phyloP scores from a whole-genome alignment of 2,113 vertebrate species.

The Oophaga pumilio region DNA sequence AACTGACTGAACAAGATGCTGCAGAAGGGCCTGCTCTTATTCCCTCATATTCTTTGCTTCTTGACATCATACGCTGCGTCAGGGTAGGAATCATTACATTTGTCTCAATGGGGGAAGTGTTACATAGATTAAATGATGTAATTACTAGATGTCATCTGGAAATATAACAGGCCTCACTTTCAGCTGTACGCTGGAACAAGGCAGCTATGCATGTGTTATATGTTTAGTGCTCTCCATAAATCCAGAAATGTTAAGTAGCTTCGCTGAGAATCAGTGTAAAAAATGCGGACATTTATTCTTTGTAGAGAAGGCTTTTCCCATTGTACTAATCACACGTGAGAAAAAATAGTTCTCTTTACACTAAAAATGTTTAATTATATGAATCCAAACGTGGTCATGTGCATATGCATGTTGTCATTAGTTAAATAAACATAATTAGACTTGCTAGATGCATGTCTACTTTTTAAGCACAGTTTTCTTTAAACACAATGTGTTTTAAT shows the following conservation, averaged over 20 bases:
- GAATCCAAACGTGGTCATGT: neutral
- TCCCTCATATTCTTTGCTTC: constrained; percentile 35
- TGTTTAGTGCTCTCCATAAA: neutral
- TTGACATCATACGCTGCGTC: constrained; percentile 32
- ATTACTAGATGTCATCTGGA: neutral
- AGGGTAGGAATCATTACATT: constrained; percentile 43
- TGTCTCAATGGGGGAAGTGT: constrained; percentile 2
- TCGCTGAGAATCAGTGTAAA: neutral
- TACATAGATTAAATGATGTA: constrained; percentile 16
- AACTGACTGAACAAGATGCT: constrained; percentile 44
- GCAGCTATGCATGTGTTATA: neutral
- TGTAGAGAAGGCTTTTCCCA: neutral
- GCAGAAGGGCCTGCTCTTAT: constrained; percentile 37
- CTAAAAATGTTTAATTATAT: neutral
- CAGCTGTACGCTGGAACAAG: neutral
- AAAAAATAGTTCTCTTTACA: neutral
- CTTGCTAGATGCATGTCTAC: neutral
- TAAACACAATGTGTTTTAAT: neutral
- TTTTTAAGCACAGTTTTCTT: too few relatives aligned
- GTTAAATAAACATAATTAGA: neutral
- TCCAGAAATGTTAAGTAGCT: neutral
- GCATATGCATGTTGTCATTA: neutral
- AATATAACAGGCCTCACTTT: neutral
- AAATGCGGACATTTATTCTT: neutral
- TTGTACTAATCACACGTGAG: neutral